Conservation (phyloP, 2,888 invertebrate genomes). For the Nemotelus nigrinus region DNA sequence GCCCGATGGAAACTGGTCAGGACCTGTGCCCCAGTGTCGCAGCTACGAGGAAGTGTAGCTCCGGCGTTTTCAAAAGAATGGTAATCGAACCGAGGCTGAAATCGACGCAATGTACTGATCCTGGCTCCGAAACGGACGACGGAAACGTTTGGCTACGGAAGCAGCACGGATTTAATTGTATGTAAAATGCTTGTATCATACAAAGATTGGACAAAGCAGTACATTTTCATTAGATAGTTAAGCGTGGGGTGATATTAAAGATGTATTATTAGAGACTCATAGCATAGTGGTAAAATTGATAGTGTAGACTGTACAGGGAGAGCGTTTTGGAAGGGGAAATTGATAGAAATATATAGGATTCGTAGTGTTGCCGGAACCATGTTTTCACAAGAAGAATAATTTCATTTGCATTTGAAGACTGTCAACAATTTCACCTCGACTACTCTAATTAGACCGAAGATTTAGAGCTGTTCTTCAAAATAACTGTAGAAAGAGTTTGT, state of each 20-base stretch:
- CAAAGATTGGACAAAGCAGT: conserved; percentile 10
- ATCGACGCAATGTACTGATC: conserved; percentile 32
- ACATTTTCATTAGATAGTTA: conserved; percentile 22
- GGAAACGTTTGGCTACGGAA: background rate
- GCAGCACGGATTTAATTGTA: conserved; percentile 18
- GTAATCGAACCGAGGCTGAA: conserved; percentile 36
- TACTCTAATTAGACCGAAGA: too few relatives aligned
- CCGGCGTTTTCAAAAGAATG: conserved; percentile 34
- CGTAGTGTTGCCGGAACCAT: background rate
- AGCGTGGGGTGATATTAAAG: conserved; percentile 49
- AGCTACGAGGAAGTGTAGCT: conserved; percentile 71
- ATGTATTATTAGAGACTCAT: conserved; percentile 28
- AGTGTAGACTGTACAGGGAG: conserved; percentile 1
- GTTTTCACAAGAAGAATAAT: background rate
- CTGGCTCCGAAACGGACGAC: conserved; percentile 30
- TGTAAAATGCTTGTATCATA: conserved; percentile 30
- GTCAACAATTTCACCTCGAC: too few relatives aligned
- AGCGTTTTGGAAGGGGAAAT: background rate
- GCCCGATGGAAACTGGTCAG: conserved; percentile 76
- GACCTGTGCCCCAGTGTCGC: conserved; percentile 73
- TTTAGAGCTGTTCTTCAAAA: background rate
- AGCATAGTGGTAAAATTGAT: conserved; percentile 6
- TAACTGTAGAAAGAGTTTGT: background rate
- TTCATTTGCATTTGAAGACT: background rate
- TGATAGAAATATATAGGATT: background rate